Evolutionary conservation across 2,888 invertebrate genomes (phyloP).

Genomic region (Oligia strigilis): DNA sequence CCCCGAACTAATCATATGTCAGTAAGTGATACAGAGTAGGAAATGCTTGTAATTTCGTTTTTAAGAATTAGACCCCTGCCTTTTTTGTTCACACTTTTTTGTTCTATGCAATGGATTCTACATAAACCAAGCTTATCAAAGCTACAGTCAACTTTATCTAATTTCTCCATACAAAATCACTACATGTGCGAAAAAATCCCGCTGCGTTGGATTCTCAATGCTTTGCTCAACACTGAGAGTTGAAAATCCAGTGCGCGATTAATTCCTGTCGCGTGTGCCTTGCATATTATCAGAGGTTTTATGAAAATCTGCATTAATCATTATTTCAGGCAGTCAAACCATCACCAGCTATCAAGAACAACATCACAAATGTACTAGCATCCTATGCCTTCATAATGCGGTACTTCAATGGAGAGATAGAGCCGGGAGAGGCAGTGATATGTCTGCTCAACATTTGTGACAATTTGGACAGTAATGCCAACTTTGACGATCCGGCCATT

Average conservation of each 20-base stretch:
- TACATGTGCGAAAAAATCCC: too few species aligned
- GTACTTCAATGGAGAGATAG: constrained; percentile 95
- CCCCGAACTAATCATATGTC: too few species aligned
- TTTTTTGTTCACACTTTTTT: neutral
- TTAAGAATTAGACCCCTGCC: too few species aligned
- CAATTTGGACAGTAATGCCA: constrained; percentile 91
- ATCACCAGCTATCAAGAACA: constrained; percentile 92
- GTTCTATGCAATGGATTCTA: neutral
- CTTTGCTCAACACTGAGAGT: too few species aligned
- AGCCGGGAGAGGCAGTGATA: constrained; percentile 91
- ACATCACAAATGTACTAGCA: constrained; percentile 94
- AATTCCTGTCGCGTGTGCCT: neutral
- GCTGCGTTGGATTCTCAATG: too few species aligned
- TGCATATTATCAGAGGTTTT: neutral
- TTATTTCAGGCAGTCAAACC: constrained; percentile 92
- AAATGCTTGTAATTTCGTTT: too few species aligned
- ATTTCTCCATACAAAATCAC: neutral
- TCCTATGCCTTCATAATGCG: constrained; percentile 93
- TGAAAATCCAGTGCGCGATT: too few species aligned
- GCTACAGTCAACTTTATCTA: neutral
- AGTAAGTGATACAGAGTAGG: too few species aligned
- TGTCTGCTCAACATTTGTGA: constrained; percentile 91
- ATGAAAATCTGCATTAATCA: neutral
- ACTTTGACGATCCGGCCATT: constrained; percentile 91
- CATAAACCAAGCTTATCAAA: neutral